Evolutionary conservation across 2,113 vertebrate genomes (phyloP).

Genomic region (Natator depressus): DNA sequence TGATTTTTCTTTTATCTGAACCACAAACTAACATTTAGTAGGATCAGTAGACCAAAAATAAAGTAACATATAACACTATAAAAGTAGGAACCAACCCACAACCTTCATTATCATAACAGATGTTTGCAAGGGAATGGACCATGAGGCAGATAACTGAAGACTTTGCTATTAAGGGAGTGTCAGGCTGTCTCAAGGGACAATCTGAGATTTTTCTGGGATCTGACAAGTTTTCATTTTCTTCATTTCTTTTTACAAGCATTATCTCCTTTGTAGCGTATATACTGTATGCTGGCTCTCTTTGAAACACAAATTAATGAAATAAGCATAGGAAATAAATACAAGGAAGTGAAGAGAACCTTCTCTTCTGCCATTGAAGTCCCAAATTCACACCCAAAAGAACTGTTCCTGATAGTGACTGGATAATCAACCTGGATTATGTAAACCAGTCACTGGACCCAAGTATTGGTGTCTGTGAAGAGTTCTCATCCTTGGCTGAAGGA

Average conservation of each 20-base stretch:
- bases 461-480: too few species aligned
- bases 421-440: too few species aligned
- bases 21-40: conserved; percentile 19
- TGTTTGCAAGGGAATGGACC: conserved; percentile 7
- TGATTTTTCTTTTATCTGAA: conserved; percentile 38
- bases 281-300: too few species aligned
- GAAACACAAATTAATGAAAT: too few species aligned
- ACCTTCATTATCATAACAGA: background rate
- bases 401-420: too few species aligned
- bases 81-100: background rate
- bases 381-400: too few species aligned
- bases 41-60: background rate
- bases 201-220: background rate
- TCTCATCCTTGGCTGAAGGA: too few species aligned
- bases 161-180: background rate
- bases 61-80: conserved; percentile 7
- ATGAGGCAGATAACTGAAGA: background rate
- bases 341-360: too few species aligned
- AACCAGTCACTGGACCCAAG: too few species aligned
- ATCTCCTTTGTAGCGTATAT: background rate
- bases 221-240: background rate
- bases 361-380: too few species aligned
- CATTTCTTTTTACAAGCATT: background rate
- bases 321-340: too few species aligned
- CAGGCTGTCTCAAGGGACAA: background rate